phyloP scores from a whole-genome alignment of 2,113 vertebrate genomes.

The Nothobranchius kuhntae region DNA sequence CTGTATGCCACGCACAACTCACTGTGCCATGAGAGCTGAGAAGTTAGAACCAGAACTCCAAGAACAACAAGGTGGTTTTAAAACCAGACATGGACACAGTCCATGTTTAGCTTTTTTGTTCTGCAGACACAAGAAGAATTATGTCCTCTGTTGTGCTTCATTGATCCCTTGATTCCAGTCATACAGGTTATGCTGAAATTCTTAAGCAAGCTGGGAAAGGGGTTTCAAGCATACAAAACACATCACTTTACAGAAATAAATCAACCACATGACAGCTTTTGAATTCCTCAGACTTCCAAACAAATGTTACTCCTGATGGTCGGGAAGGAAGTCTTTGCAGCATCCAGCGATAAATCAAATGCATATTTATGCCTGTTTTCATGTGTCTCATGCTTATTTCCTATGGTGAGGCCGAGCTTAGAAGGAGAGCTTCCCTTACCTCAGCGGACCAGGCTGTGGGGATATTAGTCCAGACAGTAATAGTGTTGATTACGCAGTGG shows the following conservation, averaged over 20 bases:
- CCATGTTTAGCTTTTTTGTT: constrained; percentile 55
- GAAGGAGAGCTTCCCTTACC: constrained; percentile 55
- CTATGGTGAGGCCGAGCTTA: constrained; percentile 27
- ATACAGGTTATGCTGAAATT: constrained; percentile 65
- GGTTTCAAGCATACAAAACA: constrained; percentile 65
- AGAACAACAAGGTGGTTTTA: constrained; percentile 49
- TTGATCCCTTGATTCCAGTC: constrained; percentile 72
- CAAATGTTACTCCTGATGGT: constrained; percentile 69
- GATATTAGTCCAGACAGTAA: constrained; percentile 81
- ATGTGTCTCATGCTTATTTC: constrained; percentile 17
- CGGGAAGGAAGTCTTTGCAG: constrained; percentile 54
- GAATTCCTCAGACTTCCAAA: constrained; percentile 68
- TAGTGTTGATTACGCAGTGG: constrained; percentile 87
- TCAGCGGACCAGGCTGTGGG: constrained; percentile 55
- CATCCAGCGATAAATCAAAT: constrained; percentile 70
- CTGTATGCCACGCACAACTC: constrained; percentile 53
- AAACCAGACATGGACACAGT: constrained; percentile 43
- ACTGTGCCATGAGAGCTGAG: constrained; percentile 63
- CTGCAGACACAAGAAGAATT: constrained; percentile 59
- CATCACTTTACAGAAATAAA: constrained; percentile 65
- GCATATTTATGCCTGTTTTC: constrained; percentile 63
- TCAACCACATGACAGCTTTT: constrained; percentile 65
- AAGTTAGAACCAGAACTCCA: constrained; percentile 46
- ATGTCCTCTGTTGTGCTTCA: constrained; percentile 59
- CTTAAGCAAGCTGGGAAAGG: constrained; percentile 68